Base-by-base conservation (phyloP, 2,797 vertebrate genomes). In the Ceryle rudis region DNA sequence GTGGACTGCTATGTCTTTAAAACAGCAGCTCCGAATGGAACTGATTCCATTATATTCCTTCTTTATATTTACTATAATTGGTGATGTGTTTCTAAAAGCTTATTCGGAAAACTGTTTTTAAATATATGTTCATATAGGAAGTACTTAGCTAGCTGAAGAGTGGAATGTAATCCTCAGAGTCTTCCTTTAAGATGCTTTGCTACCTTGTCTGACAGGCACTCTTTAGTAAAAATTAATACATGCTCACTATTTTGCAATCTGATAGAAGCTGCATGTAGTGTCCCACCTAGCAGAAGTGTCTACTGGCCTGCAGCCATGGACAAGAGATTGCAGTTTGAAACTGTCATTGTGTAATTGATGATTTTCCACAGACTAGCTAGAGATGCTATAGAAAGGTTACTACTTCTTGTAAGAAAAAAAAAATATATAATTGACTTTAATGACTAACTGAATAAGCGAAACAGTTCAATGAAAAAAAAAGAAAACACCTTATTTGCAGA, bases 71-170 rank as follows among this genome's bases (percentile, higher is more conserved):
- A 33, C 28, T 79, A 51, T 92, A 82, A 67, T 60, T 0, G 0
- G 55, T 82, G 83, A 67, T 89, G 51, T 79, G 31, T 87, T 95
- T 93, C 74, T 71, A 54, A 91, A 89, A 92, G 41, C 25, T 28
- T 44, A 35, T 70, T 77, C 35, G 33, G 54, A 92, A 90, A 91
- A 78, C 52, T 4, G 1, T 31, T 85, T 94, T 85, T 17, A 92
- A 80, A 67, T 93, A 9, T 64, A 33, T 86, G 8, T 79, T 87
- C 55, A 12, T n/a, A 10, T 60, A 80, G 21, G 31, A 77, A 57
- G 47, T 72, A 44, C 91, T 90, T 29, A 54, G 51, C 20, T 81
- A 35, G 42, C 66, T 80, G 46, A 81, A 69, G 60, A 61, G 42
- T 69, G 21, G 19, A 51, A 17, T 10, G 6, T 80, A 77, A 72